These are phyloP conservation scores for Ammospiza nelsoni DNA, from an alignment of 2,113 vertebrate species.

Conservation along the genomic window DNA sequence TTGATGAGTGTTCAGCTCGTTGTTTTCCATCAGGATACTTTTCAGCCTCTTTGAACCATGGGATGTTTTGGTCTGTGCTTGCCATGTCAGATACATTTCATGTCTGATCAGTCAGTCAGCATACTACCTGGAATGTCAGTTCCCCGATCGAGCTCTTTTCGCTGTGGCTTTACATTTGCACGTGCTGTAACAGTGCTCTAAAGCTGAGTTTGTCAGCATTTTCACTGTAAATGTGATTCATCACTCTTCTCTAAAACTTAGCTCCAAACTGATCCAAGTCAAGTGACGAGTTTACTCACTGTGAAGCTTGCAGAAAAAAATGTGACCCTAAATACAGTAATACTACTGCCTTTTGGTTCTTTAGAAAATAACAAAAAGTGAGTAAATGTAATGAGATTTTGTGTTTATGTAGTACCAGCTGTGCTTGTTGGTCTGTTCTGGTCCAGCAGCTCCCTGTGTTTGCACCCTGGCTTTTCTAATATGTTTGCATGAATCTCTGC, in stretches of 20 bases:
- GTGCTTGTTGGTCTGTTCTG: background rate
- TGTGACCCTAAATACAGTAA: background rate
- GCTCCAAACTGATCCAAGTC: background rate
- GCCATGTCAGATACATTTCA: constrained; percentile 12
- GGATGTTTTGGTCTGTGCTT: constrained; percentile 24
- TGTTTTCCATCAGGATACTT: constrained; percentile 43
- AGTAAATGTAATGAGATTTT: background rate
- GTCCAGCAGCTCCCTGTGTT: background rate
- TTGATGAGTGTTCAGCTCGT: constrained; percentile 54
- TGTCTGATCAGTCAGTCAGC: background rate
- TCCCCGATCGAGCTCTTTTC: background rate
- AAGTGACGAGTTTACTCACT: background rate
- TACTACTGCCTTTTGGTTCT: background rate
- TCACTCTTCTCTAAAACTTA: background rate
- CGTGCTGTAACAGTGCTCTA: background rate
- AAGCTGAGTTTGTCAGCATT: background rate
- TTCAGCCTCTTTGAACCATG: constrained; percentile 32
- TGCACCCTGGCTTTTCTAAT: background rate
- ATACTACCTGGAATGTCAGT: background rate
- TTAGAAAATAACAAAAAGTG: background rate
- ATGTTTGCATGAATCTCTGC: background rate
- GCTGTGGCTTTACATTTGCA: background rate
- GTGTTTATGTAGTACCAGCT: background rate
- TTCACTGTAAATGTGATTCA: background rate
- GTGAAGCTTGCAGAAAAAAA: background rate